Base-by-base conservation (phyloP, 2,113 vertebrate species). In the Tinamus guttatus region DNA sequence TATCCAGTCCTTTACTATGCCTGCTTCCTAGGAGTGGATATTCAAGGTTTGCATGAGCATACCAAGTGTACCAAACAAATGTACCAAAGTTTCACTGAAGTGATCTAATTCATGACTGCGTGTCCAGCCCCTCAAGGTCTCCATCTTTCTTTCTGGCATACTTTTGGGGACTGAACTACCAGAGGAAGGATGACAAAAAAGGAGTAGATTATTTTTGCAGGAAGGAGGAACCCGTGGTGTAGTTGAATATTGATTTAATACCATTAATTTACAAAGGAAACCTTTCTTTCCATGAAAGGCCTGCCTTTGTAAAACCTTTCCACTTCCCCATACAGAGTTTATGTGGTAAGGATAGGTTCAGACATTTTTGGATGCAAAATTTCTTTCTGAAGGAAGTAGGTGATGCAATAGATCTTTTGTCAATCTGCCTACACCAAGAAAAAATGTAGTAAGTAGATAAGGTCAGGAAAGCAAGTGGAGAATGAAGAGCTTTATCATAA, bases 271-370 rank as follows among this genome's bases (percentile, higher is more conserved):
- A 47, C 62, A 82, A 20, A 85, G 17, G 47, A 49, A 49, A 49
- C 4, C 20, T 49, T 49, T 49, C 47, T 21, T 49, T 49, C 9
- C 75, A 36, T 25, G 30, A 59, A 25, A 77, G 28, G 54, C 70
- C 3, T 0, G 34, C 32, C 52, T 28, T 0, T 45, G 0, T 11
- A 38, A 15, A 21, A 30, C 32, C 0, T 1, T 20, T 25, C n/a
- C 3, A 1, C 30, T 40, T 36, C 17, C 36, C 18, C 13, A 2
- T 0, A 0, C n/a, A 49, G n/a, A 75, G 11, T 20, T 8, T 3
- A 25, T 45, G 34, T 0, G 0, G 70, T 58, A 85, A 63, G 69
- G n/a, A 43, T 13, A 43, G 49, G 25, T 54, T 84, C 19, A 28
- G 62, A 40, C 45, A 5, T 18, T 25, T 8, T 1, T 41, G n/a